Evolutionary conservation across 53 echinoderm and acorn worm species (phyloP).

Genomic region (Astropecten irregularis): DNA sequence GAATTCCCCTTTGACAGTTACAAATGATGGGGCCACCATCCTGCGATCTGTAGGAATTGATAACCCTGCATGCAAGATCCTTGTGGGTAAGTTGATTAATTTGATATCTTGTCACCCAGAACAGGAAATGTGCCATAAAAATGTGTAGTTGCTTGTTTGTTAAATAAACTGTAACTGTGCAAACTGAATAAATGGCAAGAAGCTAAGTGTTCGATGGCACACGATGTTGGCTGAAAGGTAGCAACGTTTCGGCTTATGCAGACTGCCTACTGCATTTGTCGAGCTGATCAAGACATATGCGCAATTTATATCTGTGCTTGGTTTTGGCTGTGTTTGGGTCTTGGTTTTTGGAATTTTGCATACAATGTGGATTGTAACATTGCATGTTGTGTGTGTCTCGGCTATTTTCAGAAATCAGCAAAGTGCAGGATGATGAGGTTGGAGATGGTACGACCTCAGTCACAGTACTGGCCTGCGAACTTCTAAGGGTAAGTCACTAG

Average conservation of each 20-base stretch:
- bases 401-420: conserved; percentile 77
- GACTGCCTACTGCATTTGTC: no score
- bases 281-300: no score
- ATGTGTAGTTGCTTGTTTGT: background rate
- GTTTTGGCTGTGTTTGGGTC: no score
- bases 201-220: no score
- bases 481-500: conserved; percentile 75
- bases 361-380: no score
- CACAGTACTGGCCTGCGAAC: conserved; percentile 94
- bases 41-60: conserved; percentile 86
- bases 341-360: no score
- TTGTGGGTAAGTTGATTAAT: conserved; percentile 87
- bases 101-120: background rate
- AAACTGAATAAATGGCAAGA: no score
- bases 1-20: conserved; percentile 81
- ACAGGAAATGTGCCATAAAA: background rate
- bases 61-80: conserved; percentile 92
- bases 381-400: background rate
- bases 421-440: conserved; percentile 97
- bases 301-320: no score
- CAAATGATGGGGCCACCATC: conserved; percentile 98
- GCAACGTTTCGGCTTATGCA: no score
- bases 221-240: no score
- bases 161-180: no score
- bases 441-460: conserved; percentile 98